Conservation (phyloP, 2,113 vertebrate genomes). For the Mesembrinibis cayennensis region DNA sequence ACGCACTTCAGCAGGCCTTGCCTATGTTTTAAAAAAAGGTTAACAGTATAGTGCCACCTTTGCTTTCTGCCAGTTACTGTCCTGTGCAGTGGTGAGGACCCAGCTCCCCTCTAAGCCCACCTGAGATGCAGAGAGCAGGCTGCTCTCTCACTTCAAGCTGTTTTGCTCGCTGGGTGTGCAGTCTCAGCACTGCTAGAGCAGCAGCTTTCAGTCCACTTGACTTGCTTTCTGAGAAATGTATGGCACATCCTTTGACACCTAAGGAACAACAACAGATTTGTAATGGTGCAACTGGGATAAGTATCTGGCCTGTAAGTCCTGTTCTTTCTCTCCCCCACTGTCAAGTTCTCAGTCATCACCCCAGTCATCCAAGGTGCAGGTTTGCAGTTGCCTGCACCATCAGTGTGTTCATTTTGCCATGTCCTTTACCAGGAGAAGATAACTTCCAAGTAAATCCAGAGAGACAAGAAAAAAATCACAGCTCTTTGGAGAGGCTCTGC, state of each 20-base stretch:
- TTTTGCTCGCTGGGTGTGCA: background rate
- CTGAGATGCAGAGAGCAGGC: background rate
- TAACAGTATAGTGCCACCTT: background rate
- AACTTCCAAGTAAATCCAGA: background rate
- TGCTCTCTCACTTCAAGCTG: too few species aligned
- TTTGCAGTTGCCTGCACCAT: background rate
- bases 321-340: background rate
- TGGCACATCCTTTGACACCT: background rate
- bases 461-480: background rate
- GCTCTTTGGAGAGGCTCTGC: background rate
- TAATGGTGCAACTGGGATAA: background rate
- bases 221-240: background rate
- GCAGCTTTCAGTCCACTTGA: background rate
- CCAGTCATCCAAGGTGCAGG: background rate
- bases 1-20: background rate
- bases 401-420: background rate
- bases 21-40: background rate
- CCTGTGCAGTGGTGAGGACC: background rate
- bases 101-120: background rate
- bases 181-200: background rate
- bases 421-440: background rate
- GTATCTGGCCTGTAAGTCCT: background rate
- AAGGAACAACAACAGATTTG: background rate
- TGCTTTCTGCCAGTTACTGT: background rate
- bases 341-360: background rate